phyloP scores from a whole-genome alignment of 1,140 invertebrate genomes.

The Antheraea pernyi region DNA sequence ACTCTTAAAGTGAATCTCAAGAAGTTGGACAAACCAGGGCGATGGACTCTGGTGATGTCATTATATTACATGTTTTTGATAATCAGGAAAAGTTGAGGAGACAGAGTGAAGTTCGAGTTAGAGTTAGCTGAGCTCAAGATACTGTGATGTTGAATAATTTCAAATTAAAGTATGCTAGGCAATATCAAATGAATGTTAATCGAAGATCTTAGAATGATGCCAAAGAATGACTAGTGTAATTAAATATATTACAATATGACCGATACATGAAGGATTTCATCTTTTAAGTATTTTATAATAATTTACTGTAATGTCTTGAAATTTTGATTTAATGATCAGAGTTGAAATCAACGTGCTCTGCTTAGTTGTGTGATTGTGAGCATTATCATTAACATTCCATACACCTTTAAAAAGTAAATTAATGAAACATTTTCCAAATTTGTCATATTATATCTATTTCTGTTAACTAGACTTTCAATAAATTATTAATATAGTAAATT shows the following conservation, averaged over 20 bases:
- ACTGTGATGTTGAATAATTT: constrained; percentile 7
- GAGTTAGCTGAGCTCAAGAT: neutral
- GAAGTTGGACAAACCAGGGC: neutral
- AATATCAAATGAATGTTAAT: neutral
- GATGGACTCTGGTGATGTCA: neutral
- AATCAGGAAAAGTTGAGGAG: neutral
- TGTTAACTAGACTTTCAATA: neutral
- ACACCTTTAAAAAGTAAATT: neutral
- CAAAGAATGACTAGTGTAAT: neutral
- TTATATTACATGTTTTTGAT: neutral
- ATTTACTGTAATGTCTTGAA: too few relatives aligned
- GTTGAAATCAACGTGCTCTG: neutral
- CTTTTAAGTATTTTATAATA: too few relatives aligned
- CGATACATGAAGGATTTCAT: too few relatives aligned
- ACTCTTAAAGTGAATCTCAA: neutral
- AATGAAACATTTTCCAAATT: neutral
- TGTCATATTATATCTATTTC: neutral
- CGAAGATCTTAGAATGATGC: neutral
- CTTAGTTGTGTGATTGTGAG: neutral
- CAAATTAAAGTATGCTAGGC: neutral
- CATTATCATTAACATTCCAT: constrained; percentile 3
- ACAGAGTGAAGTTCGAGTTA: neutral
- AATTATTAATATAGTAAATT: neutral
- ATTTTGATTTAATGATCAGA: neutral
- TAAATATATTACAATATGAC: neutral